Evolutionary conservation across 2,888 invertebrate genomes (phyloP).

Genomic region (Pecten maximus): DNA sequence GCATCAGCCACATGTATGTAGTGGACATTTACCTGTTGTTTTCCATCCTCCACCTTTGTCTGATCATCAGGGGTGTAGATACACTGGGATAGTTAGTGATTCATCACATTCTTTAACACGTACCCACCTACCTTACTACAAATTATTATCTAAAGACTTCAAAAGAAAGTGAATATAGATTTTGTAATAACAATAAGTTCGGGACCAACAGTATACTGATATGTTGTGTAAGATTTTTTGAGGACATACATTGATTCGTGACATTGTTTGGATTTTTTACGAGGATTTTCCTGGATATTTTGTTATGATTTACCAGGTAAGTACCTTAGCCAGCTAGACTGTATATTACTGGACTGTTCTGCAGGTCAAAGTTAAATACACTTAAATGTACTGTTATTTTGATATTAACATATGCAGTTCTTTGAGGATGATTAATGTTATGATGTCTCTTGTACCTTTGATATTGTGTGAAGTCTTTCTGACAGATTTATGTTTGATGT

Average conservation of each 20-base stretch:
- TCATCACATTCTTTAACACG: constrained; percentile 17
- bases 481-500: neutral
- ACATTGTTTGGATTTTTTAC: neutral
- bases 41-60: neutral
- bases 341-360: neutral
- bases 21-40: constrained; percentile 33
- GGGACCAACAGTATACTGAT: neutral
- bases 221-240: no score
- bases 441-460: neutral
- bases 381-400: neutral
- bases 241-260: neutral
- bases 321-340: neutral
- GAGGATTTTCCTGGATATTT: neutral
- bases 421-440: neutral
- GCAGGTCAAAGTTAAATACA: neutral
- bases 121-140: neutral
- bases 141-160: neutral
- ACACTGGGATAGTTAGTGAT: neutral
- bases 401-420: neutral
- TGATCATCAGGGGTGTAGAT: neutral
- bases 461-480: neutral
- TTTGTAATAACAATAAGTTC: neutral
- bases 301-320: neutral
- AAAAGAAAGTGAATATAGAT: no score
- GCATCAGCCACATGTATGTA: constrained; percentile 3